Base-by-base conservation (phyloP, 2,888 invertebrate genomes). In the Drosophila bunnanda region DNA sequence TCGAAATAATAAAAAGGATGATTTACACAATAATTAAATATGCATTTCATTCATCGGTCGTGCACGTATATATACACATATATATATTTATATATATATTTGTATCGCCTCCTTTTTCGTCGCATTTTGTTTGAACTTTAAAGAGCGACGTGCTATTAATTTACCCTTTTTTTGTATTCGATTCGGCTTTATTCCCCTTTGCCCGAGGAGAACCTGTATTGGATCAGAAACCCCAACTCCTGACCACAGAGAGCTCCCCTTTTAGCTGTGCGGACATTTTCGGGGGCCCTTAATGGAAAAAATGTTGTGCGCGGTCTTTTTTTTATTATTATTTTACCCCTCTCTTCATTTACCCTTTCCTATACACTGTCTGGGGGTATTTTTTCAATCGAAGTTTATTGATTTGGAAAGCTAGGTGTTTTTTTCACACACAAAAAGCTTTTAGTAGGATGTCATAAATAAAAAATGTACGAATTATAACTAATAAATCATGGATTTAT, bases 1-100 rank as follows among this genome's bases (percentile, higher is more conserved):
- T 50, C 44, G 28, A 57, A 66, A 74, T 69, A 66, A 74, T 69
- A 67, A 78, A 81, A 81, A 77, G 62, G 75, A 81, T 83, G 87
- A 83, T 82, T 86, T 86, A 83, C 81, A 73, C 79, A 78, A 78
- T 82, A 83, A 81, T 84, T 78, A 81, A 84, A 86, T 86, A 87
- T 81, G 60, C 87, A 86, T 86, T 83, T 86, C 83, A 77, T 81
- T 32, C 34, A 34, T 22, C 50, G 28, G 13, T 13, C 12, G 5
- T 17, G 20, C 38, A 2, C 9, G 25, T 13, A 34, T 34, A 6
- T 20, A 1, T 7, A 4, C 20, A 36, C 25, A 28, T 12, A 20
- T 13, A 12, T 8, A 56, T 25, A 32, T 38, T n/a, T n/a, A 1
- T 7, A 4, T 28, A 36, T 34, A 28, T 12, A 20, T 13, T 15